Percentiles rank a stretch among this genome's conserved stretches.
These are phyloP conservation scores for Aleadryas rufinucha DNA, from an alignment of 2,113 vertebrate genomes.

Conservation along the genomic window DNA sequence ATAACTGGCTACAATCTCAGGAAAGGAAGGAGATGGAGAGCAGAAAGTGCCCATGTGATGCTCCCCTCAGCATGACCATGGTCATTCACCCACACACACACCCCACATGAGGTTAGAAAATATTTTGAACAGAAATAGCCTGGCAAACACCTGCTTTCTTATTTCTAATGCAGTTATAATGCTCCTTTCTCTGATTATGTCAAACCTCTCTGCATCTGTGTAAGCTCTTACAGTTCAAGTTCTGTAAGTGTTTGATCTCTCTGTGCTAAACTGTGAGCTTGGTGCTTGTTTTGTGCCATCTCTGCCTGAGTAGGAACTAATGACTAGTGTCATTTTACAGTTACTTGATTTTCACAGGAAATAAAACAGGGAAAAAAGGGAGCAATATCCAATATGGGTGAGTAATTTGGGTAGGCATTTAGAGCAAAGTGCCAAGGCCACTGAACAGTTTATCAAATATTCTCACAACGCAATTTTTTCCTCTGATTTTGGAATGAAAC, in stretches of 20 bases:
- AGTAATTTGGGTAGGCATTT: neutral
- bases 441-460: neutral
- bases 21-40: neutral
- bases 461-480: neutral
- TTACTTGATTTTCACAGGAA: neutral
- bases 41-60: neutral
- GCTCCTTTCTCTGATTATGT: neutral
- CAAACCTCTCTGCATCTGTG: neutral
- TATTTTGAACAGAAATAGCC: neutral
- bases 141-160: neutral
- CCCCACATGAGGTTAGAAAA: neutral
- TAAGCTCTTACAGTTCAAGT: neutral
- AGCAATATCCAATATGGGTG: neutral
- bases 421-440: neutral
- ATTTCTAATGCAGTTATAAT: neutral
- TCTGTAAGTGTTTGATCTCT: neutral
- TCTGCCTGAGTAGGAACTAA: neutral
- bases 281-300: neutral
- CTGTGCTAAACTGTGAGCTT: neutral
- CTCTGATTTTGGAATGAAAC: neutral
- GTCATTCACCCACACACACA: neutral
- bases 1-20: neutral
- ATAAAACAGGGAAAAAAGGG: neutral
- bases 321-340: fast-evolving
- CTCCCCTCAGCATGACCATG: neutral